phyloP scores from a whole-genome alignment of 1,140 invertebrate species.

The Eufriesea mexicana region DNA sequence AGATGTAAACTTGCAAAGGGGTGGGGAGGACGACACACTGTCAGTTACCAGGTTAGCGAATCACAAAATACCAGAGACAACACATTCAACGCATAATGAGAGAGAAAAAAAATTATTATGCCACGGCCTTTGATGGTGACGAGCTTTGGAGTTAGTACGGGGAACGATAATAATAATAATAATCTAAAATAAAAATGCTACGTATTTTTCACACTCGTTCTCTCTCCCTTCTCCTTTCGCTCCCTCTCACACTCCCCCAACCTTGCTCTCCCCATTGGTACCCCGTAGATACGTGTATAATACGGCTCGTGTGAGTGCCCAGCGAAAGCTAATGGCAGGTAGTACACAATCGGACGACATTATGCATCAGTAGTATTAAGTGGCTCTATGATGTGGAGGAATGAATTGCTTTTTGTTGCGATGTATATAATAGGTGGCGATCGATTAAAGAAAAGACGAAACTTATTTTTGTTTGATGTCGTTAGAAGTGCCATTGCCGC shows the following conservation, averaged over 20 bases:
- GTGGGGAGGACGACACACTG: conserved; percentile 49
- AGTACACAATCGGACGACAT: conserved; percentile 59
- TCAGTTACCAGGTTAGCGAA: conserved; percentile 78
- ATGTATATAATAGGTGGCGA: not conserved
- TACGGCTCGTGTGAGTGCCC: conserved; percentile 60
- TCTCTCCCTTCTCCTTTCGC: not conserved
- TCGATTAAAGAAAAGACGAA: not conserved
- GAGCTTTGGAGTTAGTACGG: conserved; percentile 47
- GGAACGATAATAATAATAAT: not conserved
- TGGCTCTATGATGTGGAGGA: conserved; percentile 14
- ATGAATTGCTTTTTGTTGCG: not conserved
- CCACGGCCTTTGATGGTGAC: conserved; percentile 29
- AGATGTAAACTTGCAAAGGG: conserved; percentile 30
- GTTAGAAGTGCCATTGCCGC: not conserved
- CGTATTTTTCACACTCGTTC: conserved; percentile 17
- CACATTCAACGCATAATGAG: conserved; percentile 71
- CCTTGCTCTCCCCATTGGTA: conserved; percentile 14
- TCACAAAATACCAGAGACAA: conserved; percentile 75
- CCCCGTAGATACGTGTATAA: conserved; percentile 40
- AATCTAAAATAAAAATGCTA: conserved; percentile 29
- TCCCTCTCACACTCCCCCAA: not conserved
- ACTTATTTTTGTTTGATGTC: not conserved
- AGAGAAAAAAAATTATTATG: conserved; percentile 43
- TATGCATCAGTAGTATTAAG: conserved; percentile 7
- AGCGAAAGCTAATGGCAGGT: conserved; percentile 76